A percentile compares a stretch with the other conserved stretches of the same genome.
Evolutionary conservation across 2,113 vertebrate genomes (phyloP).

Genomic region (Rousettus leschenaultii): DNA sequence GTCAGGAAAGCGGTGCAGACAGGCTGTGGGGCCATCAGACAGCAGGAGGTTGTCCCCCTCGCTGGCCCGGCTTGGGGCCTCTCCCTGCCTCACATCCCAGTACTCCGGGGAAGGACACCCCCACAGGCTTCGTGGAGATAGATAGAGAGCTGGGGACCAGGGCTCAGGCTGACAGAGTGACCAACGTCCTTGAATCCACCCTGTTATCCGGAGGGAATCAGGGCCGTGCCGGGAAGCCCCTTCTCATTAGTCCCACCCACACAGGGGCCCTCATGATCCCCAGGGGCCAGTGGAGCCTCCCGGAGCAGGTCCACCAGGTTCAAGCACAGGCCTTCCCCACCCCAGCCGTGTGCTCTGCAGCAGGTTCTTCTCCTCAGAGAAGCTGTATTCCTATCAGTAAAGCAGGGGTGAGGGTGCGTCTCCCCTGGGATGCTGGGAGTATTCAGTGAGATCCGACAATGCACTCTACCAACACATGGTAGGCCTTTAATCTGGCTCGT

Average conservation of each 20-base stretch:
- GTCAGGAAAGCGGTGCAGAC: not conserved
- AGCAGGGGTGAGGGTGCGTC: not conserved
- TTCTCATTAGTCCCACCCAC: no score
- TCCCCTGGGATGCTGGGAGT: not conserved
- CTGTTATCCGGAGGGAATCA: not conserved
- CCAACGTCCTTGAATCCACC: not conserved
- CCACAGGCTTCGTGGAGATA: no score
- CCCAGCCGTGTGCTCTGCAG: not conserved
- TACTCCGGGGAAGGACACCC: not conserved
- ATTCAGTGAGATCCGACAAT: not conserved
- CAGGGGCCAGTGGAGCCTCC: not conserved
- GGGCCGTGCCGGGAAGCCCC: not conserved
- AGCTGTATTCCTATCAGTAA: no score
- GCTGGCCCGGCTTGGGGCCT: not conserved
- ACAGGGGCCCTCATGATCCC: not conserved
- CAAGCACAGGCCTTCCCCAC: not conserved
- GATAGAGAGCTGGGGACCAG: not conserved
- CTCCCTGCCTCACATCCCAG: not conserved
- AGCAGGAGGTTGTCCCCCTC: not conserved
- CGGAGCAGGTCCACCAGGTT: not conserved
- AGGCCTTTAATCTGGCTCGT: not conserved
- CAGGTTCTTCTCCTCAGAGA: no score
- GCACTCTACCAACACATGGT: not conserved
- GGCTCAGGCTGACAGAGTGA: not conserved
- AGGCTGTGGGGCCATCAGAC: not conserved